Evolutionary conservation across 2,888 invertebrate species (phyloP).

Genomic region (Arrhopalites spinosus): DNA sequence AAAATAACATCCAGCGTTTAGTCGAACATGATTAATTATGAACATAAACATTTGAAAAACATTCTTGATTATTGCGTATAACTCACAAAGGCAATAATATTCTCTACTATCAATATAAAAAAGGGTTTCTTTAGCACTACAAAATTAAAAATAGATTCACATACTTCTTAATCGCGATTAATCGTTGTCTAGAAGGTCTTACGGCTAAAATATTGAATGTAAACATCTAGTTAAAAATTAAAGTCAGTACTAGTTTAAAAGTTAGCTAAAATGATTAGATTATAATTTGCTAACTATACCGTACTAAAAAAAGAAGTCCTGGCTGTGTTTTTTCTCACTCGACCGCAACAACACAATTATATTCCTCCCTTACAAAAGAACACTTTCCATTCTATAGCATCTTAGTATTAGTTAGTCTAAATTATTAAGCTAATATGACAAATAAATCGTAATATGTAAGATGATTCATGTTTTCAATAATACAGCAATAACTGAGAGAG

Average conservation of each 20-base stretch:
- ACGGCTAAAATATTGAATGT: neutral
- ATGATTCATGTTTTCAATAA: constrained; percentile 5
- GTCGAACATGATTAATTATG: constrained; percentile 10
- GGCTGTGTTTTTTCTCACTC: neutral
- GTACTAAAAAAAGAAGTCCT: neutral
- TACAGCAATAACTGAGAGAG: constrained; percentile 1
- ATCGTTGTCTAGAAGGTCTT: constrained; percentile 24
- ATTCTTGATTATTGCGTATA: neutral
- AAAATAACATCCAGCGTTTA: constrained; percentile 15
- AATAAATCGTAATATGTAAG: neutral
- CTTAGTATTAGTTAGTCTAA: neutral
- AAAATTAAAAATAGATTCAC: constrained; percentile 35
- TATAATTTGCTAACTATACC: neutral
- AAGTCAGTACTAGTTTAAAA: constrained; percentile 19
- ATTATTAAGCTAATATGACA: neutral
- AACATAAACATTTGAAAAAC: neutral
- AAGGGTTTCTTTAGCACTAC: constrained; percentile 8
- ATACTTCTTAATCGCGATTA: constrained; percentile 30
- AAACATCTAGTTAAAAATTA: constrained; percentile 23
- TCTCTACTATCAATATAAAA: constrained; percentile 6
- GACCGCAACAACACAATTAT: neutral
- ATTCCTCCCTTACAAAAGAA: neutral
- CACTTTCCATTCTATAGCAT: neutral
- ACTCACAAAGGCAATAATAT: neutral
- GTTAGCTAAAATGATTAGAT: constrained; percentile 4